Evolutionary conservation across 2,113 vertebrate species (phyloP).

Genomic region (Steatornis caripensis): DNA sequence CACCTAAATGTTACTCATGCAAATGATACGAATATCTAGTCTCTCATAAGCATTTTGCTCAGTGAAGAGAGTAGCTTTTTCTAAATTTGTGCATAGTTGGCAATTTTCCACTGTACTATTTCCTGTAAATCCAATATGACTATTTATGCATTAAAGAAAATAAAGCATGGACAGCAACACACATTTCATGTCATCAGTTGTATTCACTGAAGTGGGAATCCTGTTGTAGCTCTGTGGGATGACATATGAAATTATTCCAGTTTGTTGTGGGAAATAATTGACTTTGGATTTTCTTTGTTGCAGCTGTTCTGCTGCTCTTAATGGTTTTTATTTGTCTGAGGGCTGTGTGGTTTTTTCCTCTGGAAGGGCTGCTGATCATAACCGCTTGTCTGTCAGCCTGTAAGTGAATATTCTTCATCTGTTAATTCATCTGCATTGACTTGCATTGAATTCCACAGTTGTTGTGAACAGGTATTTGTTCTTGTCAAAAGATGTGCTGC

Average conservation of each 20-base stretch:
- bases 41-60: background rate
- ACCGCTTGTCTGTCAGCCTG: background rate
- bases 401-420: background rate
- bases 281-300: background rate
- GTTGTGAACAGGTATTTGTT: background rate
- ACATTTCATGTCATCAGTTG: background rate
- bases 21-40: background rate
- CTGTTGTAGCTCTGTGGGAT: background rate
- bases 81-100: background rate
- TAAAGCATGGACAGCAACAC: background rate
- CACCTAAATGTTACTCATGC: background rate
- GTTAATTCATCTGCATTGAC: background rate
- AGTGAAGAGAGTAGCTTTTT: background rate
- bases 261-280: background rate
- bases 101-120: background rate
- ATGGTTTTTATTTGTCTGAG: background rate
- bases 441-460: background rate
- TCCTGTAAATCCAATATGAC: background rate
- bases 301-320: background rate
- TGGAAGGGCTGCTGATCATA: background rate
- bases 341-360: background rate
- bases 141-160: background rate
- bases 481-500: background rate
- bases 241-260: background rate
- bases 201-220: background rate